Conservation (phyloP, 2,113 vertebrate genomes). For the Geothlypis trichas region DNA sequence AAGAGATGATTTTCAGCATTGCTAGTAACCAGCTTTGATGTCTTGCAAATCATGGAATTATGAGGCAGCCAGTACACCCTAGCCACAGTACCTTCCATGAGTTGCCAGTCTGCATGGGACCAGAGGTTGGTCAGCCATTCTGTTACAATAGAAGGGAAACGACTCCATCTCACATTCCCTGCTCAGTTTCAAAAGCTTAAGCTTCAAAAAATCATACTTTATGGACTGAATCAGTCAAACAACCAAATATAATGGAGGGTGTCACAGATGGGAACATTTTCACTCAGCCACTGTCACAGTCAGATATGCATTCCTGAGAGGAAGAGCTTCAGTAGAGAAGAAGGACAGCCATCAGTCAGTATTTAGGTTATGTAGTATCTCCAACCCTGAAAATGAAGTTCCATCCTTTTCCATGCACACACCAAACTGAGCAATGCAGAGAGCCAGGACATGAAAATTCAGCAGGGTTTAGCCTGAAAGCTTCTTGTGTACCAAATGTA, state of each 20-base stretch:
- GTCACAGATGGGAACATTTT: neutral
- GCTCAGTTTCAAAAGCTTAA: neutral
- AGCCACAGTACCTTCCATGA: neutral
- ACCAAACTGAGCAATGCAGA: neutral
- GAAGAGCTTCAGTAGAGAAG: neutral
- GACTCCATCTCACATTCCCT: neutral
- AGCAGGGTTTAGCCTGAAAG: neutral
- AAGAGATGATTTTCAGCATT: neutral
- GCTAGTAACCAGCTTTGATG: neutral
- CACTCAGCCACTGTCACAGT: neutral
- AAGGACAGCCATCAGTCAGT: neutral
- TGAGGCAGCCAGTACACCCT: neutral
- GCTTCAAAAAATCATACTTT: neutral
- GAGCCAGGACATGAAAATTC: neutral
- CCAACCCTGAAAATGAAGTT: neutral
- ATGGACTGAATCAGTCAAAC: neutral
- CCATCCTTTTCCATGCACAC: neutral
- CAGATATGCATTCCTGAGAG: neutral
- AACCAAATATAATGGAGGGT: neutral
- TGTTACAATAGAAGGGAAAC: neutral
- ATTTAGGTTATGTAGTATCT: neutral
- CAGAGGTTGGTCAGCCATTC: neutral
- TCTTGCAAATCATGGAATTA: neutral
- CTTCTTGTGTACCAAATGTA: neutral
- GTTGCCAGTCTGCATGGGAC: neutral